Evolutionary conservation across 2,113 vertebrate genomes (phyloP), one percentile per base, ranked within the genome.

Genomic region (Machaerirhynchus nigripectus): DNA sequence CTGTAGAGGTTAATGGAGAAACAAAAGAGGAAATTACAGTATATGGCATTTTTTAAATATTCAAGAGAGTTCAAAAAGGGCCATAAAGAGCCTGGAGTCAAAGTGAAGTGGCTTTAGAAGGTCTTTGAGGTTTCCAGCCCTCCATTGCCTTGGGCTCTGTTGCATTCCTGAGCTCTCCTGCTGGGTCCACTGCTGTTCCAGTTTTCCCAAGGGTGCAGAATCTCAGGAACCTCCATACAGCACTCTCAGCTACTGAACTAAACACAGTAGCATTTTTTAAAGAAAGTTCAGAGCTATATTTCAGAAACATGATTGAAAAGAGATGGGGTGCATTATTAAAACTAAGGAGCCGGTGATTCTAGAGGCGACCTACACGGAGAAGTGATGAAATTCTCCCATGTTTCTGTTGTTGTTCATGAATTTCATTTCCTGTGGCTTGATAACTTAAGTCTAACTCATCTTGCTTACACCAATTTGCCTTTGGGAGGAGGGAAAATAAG

Each of bases 291-390:
- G 60, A 73, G n/a, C 26, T 15, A 19, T 50, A 28, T 61, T 87
- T 88, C 53, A 92, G 53, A 86, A 73, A 65, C 7, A 5, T 13
- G 12, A 20, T 46, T 57, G 40, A 37, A 69, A 76, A 37, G 67
- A 69, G 46, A 6, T 40, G 19, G 26, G 7, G 1, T 40, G 15
- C 3, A 0, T 80, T 52, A 60, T 35, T 65, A 57, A 80, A 69
- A 40, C 22, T n/a, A 4, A 33, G 20, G 49, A 64, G 37, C 2
- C 74, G 19, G 35, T 64, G 44, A 20, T 90, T 24, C 33, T 71
- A 8, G 56, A n/a, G 40, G 28, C 0, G 0, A 20, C 76, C 27
- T 60, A 3, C 4, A n/a, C 27, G 15, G 37, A 77, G 10, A 74
- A 52, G 40, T 53, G 53, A 33, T 76, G 44, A 73, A 84, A 30